Conservation (phyloP, 1,140 invertebrate genomes). For the Panulirus ornatus region DNA sequence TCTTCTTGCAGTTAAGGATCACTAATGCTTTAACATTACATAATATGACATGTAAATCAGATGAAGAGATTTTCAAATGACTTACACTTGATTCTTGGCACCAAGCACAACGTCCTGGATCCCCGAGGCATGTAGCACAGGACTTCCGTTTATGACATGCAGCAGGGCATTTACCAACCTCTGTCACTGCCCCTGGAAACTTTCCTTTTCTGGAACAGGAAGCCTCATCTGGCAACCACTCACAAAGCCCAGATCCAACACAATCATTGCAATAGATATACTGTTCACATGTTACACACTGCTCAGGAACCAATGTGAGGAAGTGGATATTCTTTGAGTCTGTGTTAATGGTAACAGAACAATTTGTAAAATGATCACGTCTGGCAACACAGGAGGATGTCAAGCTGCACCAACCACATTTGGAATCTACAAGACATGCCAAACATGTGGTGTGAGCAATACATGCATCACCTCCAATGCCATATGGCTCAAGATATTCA, state of each 20-base stretch:
- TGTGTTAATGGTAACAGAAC: not conserved
- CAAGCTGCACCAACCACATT: constrained; percentile 76
- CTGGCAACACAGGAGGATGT: constrained; percentile 77
- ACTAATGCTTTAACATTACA: too few species aligned
- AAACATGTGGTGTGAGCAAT: constrained; percentile 89
- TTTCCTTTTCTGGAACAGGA: constrained; percentile 89
- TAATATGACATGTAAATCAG: too few species aligned
- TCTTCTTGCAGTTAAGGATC: too few species aligned
- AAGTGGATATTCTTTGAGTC: constrained; percentile 81
- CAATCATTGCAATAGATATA: constrained; percentile 91
- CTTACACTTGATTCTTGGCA: constrained; percentile 88
- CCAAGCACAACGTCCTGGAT: constrained; percentile 94
- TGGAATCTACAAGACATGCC: constrained; percentile 89
- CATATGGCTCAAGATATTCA: constrained; percentile 92
- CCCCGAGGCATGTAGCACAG: constrained; percentile 90
- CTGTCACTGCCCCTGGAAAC: constrained; percentile 82
- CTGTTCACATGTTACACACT: constrained; percentile 92
- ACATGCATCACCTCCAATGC: constrained; percentile 85
- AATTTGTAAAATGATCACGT: constrained; percentile 3
- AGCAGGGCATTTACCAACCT: constrained; percentile 84
- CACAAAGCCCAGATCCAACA: constrained; percentile 85
- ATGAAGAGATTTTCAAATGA: not conserved
- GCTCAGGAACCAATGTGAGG: constrained; percentile 87
- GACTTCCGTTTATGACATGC: constrained; percentile 86
- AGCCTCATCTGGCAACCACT: constrained; percentile 91